Percentiles rank a stretch among this genome's conserved stretches.
Evolutionary conservation across 2,113 vertebrate genomes (phyloP).

Genomic region (Hystrix brachyura): DNA sequence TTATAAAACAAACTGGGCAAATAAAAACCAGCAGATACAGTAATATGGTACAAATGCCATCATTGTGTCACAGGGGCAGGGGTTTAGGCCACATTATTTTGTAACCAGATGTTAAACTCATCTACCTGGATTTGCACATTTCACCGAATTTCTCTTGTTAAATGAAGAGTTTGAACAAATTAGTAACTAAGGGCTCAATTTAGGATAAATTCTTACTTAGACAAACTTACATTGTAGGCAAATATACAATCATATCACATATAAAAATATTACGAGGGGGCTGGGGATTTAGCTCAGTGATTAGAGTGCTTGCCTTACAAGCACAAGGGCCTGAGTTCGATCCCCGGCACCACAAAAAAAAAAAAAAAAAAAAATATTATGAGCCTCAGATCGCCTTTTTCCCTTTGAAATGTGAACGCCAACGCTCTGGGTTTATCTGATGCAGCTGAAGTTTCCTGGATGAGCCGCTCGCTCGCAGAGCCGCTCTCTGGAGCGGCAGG

Average conservation of each 20-base stretch:
- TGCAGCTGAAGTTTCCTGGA: slow-evolving; percentile 50
- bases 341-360: no score
- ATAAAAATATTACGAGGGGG: background rate
- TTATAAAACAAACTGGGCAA: background rate
- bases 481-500: slow-evolving; percentile 73
- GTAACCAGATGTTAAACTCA: background rate
- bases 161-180: background rate
- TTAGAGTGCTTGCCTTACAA: no score
- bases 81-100: background rate
- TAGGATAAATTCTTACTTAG: background rate
- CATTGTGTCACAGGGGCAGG: background rate
- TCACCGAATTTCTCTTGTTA: background rate
- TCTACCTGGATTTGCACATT: background rate
- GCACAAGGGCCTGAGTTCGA: no score
- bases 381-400: background rate
- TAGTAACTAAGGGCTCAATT: background rate
- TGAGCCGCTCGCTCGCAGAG: background rate
- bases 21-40: background rate
- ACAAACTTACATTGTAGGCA: background rate
- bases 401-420: background rate
- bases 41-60: background rate
- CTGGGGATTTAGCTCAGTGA: no score
- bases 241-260: background rate
- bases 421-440: background rate
- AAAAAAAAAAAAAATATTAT: background rate